A percentile compares a stretch with the other conserved stretches of the same genome.
phyloP scores from a whole-genome alignment of 35 echinoderm and acorn worm species.

The Chiridota heheva region DNA sequence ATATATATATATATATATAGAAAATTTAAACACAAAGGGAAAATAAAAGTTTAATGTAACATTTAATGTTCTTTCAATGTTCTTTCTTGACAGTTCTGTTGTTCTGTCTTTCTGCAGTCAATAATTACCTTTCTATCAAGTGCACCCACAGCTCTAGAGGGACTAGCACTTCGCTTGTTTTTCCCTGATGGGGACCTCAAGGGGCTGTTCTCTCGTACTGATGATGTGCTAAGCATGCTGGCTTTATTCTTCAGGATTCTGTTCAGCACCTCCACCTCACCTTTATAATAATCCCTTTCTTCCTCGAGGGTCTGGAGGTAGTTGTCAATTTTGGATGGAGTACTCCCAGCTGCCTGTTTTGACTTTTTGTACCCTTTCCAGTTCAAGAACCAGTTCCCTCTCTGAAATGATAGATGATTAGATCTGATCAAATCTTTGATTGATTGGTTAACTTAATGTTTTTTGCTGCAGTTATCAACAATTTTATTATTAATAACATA shows the following conservation, averaged over 20 bases:
- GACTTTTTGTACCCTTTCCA: slow-evolving; percentile 78
- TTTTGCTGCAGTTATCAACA: neutral
- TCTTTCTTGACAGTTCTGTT: too few relatives aligned
- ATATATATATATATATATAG: too few relatives aligned
- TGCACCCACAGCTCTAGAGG: slow-evolving; percentile 42
- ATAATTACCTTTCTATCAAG: slow-evolving; percentile 49
- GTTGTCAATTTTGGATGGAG: slow-evolving; percentile 69
- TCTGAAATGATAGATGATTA: slow-evolving; percentile 40
- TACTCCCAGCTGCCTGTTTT: slow-evolving; percentile 20
- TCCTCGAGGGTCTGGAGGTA: slow-evolving; percentile 84
- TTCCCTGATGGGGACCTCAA: slow-evolving; percentile 52
- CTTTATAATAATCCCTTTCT: slow-evolving; percentile 95
- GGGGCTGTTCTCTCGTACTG: too few relatives aligned
- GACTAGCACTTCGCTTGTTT: slow-evolving; percentile 52
- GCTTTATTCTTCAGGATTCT: slow-evolving; percentile 67
- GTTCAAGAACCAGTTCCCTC: slow-evolving; percentile 85
- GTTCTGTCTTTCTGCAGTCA: too few relatives aligned
- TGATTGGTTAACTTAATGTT: neutral
- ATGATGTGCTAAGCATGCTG: neutral
- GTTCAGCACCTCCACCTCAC: slow-evolving; percentile 86
- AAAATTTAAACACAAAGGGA: too few relatives aligned
- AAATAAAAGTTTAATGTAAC: too few relatives aligned
- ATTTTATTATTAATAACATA: neutral
- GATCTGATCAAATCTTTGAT: neutral
- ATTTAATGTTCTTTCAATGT: too few relatives aligned